A percentile compares a stretch with the other conserved stretches of the same genome.
phyloP scores from a whole-genome alignment of 1,140 invertebrate genomes.

The Reticulitermes speratus region DNA sequence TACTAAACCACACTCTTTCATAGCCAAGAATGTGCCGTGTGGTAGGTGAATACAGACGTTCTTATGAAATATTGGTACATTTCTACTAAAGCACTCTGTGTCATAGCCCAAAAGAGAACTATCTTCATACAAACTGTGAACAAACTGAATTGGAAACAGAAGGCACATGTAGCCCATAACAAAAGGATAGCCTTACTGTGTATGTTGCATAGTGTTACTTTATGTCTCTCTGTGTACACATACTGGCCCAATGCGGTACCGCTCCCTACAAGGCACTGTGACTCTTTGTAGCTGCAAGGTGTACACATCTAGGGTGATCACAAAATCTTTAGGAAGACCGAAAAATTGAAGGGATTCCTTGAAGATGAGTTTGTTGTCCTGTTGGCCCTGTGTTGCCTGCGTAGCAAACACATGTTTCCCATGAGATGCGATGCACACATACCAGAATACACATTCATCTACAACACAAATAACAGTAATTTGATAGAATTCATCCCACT shows the following conservation, averaged over 20 bases:
- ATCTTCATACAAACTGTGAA: no score
- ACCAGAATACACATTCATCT: not conserved
- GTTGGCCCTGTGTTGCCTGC: not conserved
- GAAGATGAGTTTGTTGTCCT: not conserved
- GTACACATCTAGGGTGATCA: not conserved
- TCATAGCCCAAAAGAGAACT: no score
- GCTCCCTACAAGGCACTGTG: not conserved
- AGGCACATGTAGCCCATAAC: no score
- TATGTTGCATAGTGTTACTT: no score
- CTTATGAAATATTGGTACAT: no score
- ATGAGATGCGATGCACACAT: not conserved
- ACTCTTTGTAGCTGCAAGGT: not conserved
- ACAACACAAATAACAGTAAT: not conserved
- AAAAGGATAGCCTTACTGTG: no score
- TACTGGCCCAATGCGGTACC: not conserved
- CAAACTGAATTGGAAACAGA: no score
- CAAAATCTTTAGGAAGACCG: not conserved
- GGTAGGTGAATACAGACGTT: no score
- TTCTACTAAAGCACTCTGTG: no score
- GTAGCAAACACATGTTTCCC: not conserved
- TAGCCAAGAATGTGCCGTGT: no score
- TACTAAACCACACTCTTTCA: no score
- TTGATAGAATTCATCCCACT: no score
- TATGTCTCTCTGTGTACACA: not conserved
- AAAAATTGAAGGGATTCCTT: not conserved